Evolutionary conservation across 1,140 invertebrate genomes (phyloP).

Genomic region (Cepaea nemoralis): DNA sequence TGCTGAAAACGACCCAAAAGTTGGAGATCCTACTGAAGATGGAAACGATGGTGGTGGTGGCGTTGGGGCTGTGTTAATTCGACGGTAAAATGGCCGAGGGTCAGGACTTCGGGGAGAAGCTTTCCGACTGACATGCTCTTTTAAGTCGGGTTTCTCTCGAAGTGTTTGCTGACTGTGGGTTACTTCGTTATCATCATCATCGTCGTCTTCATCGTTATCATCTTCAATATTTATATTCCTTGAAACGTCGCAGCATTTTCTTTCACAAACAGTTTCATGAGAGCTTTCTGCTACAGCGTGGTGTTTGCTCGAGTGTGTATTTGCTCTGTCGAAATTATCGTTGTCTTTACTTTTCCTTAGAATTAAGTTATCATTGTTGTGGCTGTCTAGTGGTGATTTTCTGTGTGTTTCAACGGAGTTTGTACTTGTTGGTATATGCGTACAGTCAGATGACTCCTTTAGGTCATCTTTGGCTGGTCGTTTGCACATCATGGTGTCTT

Average conservation of each 20-base stretch:
- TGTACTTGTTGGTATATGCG: not conserved
- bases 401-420: not conserved
- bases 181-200: not conserved
- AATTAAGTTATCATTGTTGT: not conserved
- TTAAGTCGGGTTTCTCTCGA: not conserved
- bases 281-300: not conserved
- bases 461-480: not conserved
- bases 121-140: not conserved
- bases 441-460: not conserved
- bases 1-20: not conserved
- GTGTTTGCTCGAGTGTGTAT: not conserved
- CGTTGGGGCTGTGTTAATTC: not conserved
- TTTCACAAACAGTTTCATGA: not conserved
- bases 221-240: not conserved
- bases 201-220: not conserved
- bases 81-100: conserved; percentile 22
- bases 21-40: not conserved
- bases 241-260: not conserved
- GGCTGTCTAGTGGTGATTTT: not conserved
- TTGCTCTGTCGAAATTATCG: not conserved
- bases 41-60: not conserved
- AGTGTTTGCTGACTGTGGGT: not conserved
- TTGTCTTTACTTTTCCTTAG: not conserved
- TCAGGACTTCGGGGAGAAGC: not conserved
- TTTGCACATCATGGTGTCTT: not conserved